These are phyloP conservation scores for Pandion haliaetus DNA, from an alignment of 2,113 vertebrate species.

Conservation along the genomic window DNA sequence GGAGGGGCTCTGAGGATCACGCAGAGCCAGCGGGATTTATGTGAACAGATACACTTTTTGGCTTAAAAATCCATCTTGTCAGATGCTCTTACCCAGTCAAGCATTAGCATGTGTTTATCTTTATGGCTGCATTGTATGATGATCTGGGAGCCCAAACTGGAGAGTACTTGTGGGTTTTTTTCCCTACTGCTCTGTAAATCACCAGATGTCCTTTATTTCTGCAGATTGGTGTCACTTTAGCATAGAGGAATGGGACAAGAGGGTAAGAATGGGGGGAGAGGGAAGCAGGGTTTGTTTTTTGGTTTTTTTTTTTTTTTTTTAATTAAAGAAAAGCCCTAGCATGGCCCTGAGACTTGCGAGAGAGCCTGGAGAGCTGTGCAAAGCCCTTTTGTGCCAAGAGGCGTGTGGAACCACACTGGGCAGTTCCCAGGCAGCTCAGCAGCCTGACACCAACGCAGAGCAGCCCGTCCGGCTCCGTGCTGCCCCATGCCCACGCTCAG, in stretches of 20 bases:
- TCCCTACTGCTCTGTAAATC: neutral
- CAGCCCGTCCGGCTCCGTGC: neutral
- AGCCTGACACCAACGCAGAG: neutral
- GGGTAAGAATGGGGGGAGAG: neutral
- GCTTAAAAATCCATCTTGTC: neutral
- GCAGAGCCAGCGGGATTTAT: neutral
- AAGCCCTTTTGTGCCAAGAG: neutral
- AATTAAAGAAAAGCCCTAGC: neutral
- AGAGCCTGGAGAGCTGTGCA: neutral
- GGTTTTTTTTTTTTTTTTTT: neutral
- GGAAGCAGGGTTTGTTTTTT: too few species aligned
- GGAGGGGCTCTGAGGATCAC: neutral
- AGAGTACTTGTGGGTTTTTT: neutral
- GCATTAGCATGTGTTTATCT: neutral
- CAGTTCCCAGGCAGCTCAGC: neutral
- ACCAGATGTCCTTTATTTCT: neutral
- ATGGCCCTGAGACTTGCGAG: neutral
- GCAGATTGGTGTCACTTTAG: neutral
- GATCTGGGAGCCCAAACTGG: neutral
- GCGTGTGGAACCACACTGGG: neutral
- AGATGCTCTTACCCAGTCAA: neutral
- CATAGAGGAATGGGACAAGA: neutral
- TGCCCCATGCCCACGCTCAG: neutral
- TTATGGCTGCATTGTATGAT: rapidly evolving
- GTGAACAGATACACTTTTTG: neutral